phyloP scores from a whole-genome alignment of 2,888 invertebrate genomes.

The Empis livida region DNA sequence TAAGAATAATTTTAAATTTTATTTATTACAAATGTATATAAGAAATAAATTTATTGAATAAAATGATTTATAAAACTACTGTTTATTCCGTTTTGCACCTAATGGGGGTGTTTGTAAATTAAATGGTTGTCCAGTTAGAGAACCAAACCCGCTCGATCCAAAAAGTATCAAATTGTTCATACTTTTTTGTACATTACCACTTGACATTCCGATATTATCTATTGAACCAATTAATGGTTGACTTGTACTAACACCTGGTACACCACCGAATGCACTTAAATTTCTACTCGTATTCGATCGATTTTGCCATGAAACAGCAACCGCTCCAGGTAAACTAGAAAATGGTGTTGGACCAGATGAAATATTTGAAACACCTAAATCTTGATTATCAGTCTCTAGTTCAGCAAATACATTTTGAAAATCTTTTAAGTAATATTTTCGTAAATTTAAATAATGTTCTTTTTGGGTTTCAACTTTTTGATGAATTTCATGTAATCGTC shows the following conservation, averaged over 20 bases:
- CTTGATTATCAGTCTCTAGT: conserved; percentile 27
- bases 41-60: background rate
- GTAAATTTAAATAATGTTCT: conserved; percentile 68
- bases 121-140: conserved; percentile 29
- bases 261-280: conserved; percentile 24
- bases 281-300: conserved; percentile 32
- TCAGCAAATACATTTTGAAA: conserved; percentile 60
- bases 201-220: background rate
- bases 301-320: conserved; percentile 25
- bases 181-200: background rate
- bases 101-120: conserved; percentile 59
- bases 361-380: conserved; percentile 34
- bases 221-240: background rate
- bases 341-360: conserved; percentile 52
- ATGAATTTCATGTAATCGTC: conserved; percentile 70
- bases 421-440: conserved; percentile 60
- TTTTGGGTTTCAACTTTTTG: conserved; percentile 63
- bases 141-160: background rate
- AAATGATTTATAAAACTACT: conserved; percentile 33
- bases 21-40: too few relatives aligned
- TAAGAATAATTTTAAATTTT: too few relatives aligned
- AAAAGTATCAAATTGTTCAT: too few relatives aligned
- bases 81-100: conserved; percentile 54
- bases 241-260: background rate
- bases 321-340: conserved; percentile 20